Evolutionary conservation across 2,113 vertebrate genomes (phyloP).

Genomic region (Zootoca vivipara): DNA sequence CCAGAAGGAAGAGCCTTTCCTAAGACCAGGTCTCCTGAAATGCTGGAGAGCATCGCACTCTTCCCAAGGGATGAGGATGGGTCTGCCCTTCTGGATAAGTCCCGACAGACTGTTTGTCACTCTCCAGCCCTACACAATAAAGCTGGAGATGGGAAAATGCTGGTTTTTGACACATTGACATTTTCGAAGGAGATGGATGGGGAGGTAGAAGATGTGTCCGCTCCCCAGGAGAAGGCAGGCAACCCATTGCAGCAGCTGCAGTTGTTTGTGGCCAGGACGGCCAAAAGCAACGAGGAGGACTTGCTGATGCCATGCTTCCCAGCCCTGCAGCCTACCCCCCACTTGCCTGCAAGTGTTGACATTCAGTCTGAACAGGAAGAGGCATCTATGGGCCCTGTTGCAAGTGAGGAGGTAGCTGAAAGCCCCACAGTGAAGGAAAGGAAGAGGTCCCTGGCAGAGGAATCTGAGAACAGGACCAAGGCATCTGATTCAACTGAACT

Average conservation of each 20-base stretch:
- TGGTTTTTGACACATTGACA: conserved; percentile 50
- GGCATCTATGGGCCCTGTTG: rapidly evolving
- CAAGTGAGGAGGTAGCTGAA: neutral
- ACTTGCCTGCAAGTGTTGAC: conserved; percentile 25
- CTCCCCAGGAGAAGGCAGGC: conserved; percentile 34
- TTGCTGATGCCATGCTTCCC: conserved; percentile 52
- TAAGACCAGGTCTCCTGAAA: conserved; percentile 1
- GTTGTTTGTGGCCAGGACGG: conserved; percentile 68
- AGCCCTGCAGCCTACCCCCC: conserved; percentile 18
- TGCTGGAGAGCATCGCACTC: rapidly evolving
- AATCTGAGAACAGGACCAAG: rapidly evolving
- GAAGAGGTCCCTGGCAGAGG: neutral
- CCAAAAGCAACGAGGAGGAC: conserved; percentile 67
- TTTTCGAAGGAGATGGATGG: conserved; percentile 14
- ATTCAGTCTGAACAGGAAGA: neutral
- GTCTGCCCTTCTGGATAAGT: neutral
- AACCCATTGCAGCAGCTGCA: conserved; percentile 72
- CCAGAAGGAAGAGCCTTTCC: conserved; percentile 34
- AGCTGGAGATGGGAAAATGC: conserved; percentile 30
- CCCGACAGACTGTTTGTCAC: rapidly evolving
- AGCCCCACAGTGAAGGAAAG: neutral
- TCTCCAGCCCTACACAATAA: neutral
- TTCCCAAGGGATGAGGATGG: neutral
- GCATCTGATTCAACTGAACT: neutral
- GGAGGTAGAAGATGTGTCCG: neutral